These are phyloP conservation scores for Nemotelus pantherinus DNA, from an alignment of 2,888 invertebrate genomes.

Conservation along the genomic window DNA sequence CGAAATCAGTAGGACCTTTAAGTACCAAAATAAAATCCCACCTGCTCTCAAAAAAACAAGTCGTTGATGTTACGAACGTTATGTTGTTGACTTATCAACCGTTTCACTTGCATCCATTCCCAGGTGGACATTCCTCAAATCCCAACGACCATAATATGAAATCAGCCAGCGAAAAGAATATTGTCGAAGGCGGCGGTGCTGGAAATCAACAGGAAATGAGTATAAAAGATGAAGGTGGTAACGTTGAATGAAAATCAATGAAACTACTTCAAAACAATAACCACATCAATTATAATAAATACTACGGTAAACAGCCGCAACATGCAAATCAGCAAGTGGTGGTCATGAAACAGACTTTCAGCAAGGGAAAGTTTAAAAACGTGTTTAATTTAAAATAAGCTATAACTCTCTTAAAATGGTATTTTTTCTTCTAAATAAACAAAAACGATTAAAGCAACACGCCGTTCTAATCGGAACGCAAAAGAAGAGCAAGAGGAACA, in stretches of 20 bases:
- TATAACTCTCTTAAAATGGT: constrained; percentile 11
- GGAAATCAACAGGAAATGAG: constrained; percentile 47
- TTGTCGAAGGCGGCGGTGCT: constrained; percentile 9
- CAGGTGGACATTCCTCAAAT: constrained; percentile 49
- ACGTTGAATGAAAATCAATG: constrained; percentile 42
- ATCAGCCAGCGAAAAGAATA: constrained; percentile 41
- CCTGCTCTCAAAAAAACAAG: no score
- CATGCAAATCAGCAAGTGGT: neutral
- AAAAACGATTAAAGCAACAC: neutral
- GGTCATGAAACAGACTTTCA: constrained; percentile 38
- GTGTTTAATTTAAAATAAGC: constrained; percentile 39
- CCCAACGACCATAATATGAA: constrained; percentile 45
- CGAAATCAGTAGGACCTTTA: neutral
- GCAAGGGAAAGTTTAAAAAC: constrained; percentile 34
- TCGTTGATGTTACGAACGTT: no score
- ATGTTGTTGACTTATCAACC: no score
- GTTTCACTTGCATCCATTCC: neutral
- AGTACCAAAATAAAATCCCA: no score
- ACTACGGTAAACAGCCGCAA: constrained; percentile 25
- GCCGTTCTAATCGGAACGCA: neutral
- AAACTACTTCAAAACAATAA: constrained; percentile 43
- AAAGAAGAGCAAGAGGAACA: constrained; percentile 4
- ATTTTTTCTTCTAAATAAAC: constrained; percentile 20
- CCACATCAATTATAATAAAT: constrained; percentile 2
- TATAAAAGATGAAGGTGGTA: constrained; percentile 47